Conservation (phyloP, 2,113 vertebrate species). For the Ochotona curzoniae region DNA sequence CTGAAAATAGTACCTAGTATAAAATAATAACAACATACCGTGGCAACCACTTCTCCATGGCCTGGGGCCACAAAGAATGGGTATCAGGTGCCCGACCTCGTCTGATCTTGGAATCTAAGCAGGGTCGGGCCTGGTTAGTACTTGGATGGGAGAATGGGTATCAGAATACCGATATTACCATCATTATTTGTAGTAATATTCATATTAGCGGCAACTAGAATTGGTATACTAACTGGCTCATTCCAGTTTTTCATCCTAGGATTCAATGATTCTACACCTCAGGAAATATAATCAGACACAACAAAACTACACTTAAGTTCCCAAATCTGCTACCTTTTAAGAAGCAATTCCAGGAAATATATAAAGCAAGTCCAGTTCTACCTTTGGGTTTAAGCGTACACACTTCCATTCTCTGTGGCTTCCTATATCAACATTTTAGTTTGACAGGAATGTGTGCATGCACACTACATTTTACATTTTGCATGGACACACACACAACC, state of each 20-base stretch:
- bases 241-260: conserved; percentile 11
- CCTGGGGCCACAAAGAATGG: neutral
- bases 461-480: neutral
- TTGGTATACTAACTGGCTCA: conserved; percentile 5
- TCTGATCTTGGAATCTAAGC: no score
- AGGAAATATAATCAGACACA: neutral
- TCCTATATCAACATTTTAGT: neutral
- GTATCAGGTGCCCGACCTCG: no score
- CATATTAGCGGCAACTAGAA: neutral
- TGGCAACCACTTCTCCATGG: neutral
- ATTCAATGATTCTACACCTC: conserved; percentile 33
- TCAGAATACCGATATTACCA: neutral
- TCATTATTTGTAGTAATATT: neutral
- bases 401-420: neutral
- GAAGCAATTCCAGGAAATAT: conserved; percentile 17
- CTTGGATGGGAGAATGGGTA: neutral
- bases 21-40: neutral
- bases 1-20: neutral
- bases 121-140: no score
- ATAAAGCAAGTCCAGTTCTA: neutral
- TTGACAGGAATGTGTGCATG: neutral
- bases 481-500: neutral
- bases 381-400: neutral
- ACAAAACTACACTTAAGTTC: conserved; percentile 38
- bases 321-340: conserved; percentile 37